Evolutionary conservation across 2,888 invertebrate genomes (phyloP), one percentile per base, ranked within the genome.

Genomic region (Himalopsyche kuldschensis): DNA sequence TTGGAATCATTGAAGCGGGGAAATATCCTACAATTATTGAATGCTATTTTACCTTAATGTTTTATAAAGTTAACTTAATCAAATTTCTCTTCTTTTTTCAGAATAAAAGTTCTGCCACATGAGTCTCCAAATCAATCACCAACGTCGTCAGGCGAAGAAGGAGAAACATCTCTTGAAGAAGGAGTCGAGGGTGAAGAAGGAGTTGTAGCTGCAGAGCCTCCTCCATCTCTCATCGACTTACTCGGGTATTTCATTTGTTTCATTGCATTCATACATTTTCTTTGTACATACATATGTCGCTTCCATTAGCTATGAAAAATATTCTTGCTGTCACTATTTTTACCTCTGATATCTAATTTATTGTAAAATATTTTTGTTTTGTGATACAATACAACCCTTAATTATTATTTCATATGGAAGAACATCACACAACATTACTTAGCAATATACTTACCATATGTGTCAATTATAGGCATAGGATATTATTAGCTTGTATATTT

Each of bases 141-240:
- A 6, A 94, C 94, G 84, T 94, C 95, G 30, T 93, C 94, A 79
- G 95, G 96, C 89, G 93, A 95, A 88, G 94, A 94, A 1, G 95
- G 96, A 0, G 95, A 94, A 87, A 94, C 94, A 0, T 94, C 94
- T 0, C 94, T 95, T 0, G 94, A 94, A 87, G 95, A 95, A 87
- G 91, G 90, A 3, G 90, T 87, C 69, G 91, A 89, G 35, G 92
- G 90, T 41, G 93, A 93, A 79, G 88, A 88, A 85, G 89, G 88
- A 83, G 89, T 88, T 79, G 89, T 89, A 3, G 90, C 91, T 86
- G 86, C 87, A 15, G 87, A 87, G 87, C 90, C 92, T 15, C 94
- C 95, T 1, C 92, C 95, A 0, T 94, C 95, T 0, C 90, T 96
- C 76, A 95, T 95, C 4, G 97, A 97, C 88, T 90, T 96, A n/a